Percentiles rank a stretch among this genome's conserved stretches.
phyloP scores from a whole-genome alignment of 2,888 invertebrate genomes.

The Acleris holmiana region DNA sequence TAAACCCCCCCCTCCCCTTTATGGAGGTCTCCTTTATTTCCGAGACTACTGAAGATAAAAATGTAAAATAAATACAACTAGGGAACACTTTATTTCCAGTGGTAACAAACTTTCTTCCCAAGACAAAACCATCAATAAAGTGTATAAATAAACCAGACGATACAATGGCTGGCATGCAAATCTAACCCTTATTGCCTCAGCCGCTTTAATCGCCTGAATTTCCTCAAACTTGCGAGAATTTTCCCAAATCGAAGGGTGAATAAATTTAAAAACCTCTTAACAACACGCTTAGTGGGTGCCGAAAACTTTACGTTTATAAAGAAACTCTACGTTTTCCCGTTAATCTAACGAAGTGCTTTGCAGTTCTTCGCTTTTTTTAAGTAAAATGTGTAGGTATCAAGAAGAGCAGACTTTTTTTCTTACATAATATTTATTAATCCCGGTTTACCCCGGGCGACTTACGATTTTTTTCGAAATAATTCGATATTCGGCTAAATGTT shows the following conservation, averaged over 20 bases:
- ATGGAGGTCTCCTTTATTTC: too few relatives aligned
- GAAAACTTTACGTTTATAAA: slow-evolving; percentile 73
- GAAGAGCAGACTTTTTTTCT: too few relatives aligned
- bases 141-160: slow-evolving; percentile 37
- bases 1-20: too few relatives aligned
- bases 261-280: slow-evolving; percentile 82
- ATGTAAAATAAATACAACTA: too few relatives aligned
- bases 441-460: too few relatives aligned
- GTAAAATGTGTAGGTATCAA: background rate
- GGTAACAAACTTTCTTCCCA: background rate
- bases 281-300: slow-evolving; percentile 68
- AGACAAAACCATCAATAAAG: background rate
- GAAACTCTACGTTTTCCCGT: slow-evolving; percentile 55
- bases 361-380: slow-evolving; percentile 44
- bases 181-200: slow-evolving; percentile 78
- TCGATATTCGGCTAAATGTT: too few relatives aligned
- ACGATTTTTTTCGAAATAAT: too few relatives aligned
- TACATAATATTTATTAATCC: too few relatives aligned
- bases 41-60: too few relatives aligned
- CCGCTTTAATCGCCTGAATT: slow-evolving; percentile 77
- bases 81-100: too few relatives aligned
- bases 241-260: slow-evolving; percentile 79
- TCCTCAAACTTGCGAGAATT: slow-evolving; percentile 70
- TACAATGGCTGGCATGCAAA: slow-evolving; percentile 71
- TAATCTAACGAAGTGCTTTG: slow-evolving; percentile 63